Evolutionary conservation across 2,888 invertebrate species (phyloP), one percentile per base, ranked within the genome.

Genomic region (Patella pellucida): DNA sequence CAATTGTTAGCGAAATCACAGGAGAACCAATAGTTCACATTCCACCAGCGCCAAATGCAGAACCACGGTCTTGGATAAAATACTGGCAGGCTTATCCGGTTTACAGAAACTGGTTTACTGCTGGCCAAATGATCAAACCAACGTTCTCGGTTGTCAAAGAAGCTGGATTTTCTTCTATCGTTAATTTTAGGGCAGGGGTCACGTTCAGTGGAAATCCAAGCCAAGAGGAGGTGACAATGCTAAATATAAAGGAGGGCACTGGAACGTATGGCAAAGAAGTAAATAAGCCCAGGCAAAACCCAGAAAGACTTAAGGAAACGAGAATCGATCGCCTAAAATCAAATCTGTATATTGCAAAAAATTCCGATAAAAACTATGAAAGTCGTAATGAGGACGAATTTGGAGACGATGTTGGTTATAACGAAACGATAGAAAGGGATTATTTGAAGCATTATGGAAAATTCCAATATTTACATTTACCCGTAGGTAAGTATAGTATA

Each of bases 361-460:
- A 79, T 19, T 83, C 86, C 1, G 51, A 54, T 4, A 75, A 81
- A 16, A 88, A 88, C 74, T 88, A 82, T 79, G 87, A 87, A 74
- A 72, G 69, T 3, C 79, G 75, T 15, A 88, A 88, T 77, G 70
- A 69, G 3, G 81, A 78, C 15, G 87, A 88, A 78, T 88, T 87
- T 82, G 88, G 88, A 9, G 88, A 88, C 82, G 83, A 83, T 50
- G 81, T 87, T 70, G 88, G 88, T 9, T 87, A 84, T 72, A 88
- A 87, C 78, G 86, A 85, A 76, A 73, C 80, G 12, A 23, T 81
- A 14, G 87, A 88, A 74, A 80, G 79, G 71, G 74, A 82, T 54
- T 71, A 78, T 52, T 79, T 86, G 27, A 71, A 77, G 69, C 81
- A 82, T 16, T 81, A 83, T 14, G 19, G 19, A 16, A 75, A 79